Evolutionary conservation across 92 coral and sea anemone genomes (phyloP).

Genomic region (Bergia sp.): DNA sequence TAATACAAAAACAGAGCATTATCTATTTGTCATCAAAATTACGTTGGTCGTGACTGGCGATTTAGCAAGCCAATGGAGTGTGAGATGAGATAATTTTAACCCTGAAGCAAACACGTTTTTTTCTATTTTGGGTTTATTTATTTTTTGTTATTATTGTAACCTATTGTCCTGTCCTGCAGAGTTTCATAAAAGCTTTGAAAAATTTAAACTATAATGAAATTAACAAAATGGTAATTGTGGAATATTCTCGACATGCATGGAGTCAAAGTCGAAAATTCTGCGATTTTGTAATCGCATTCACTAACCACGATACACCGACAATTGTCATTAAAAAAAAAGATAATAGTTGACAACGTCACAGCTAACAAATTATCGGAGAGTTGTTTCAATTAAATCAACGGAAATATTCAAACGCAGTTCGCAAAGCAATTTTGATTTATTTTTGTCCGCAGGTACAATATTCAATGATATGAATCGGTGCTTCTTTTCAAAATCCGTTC

Average conservation of each 20-base stretch:
- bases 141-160: constrained; percentile 1
- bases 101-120: constrained; percentile 17
- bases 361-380: constrained; percentile 5
- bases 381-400: constrained; percentile 23
- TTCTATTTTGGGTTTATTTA: constrained; percentile 27
- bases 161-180: constrained; percentile 21
- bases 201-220: not conserved
- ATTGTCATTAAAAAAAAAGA: not conserved
- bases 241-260: not conserved
- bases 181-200: not conserved
- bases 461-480: not conserved
- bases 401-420: constrained; percentile 21
- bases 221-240: not conserved
- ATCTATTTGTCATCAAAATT: constrained; percentile 41
- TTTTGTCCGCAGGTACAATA: constrained; percentile 30
- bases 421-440: constrained; percentile 12
- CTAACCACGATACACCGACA: no score
- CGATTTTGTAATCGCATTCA: not conserved
- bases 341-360: not conserved
- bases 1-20: constrained; percentile 7
- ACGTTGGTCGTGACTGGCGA: constrained; percentile 33
- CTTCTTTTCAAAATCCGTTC: constrained; percentile 10
- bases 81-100: constrained; percentile 18
- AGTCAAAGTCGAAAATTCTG: not conserved
- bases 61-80: constrained; percentile 7